Base-by-base conservation (phyloP, 2,797 vertebrate genomes). In the Vultur gryphus region DNA sequence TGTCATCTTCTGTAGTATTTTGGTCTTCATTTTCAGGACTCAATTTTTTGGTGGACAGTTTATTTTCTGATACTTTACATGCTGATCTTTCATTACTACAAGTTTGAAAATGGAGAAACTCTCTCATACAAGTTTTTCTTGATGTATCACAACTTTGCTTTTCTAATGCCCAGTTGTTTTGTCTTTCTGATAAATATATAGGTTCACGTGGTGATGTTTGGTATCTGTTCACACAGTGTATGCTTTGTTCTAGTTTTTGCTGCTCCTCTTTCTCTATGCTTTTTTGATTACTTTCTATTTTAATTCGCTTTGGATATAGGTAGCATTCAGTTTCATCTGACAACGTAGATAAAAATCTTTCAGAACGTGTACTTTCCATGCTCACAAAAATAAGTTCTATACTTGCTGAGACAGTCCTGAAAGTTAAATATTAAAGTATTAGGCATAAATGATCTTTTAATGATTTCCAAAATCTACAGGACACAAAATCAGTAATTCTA, bases 291-390 rank as follows among this genome's bases (percentile, higher is more conserved):
- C 23, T 83, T 77, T 96, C 96, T 90, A 37, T 75, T 89, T 94
- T 97, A 73, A 61, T 76, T 92, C 52, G 29, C 52, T 97, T 97
- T 72, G 89, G 81, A 76, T 39, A 41, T 11, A 78, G 26, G 46
- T 88, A 76, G n/a, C 1, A 55, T 78, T 90, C 96, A 26, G 8
- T 66, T 91, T 94, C 96, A 76, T 82, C 71, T 54, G 66, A 35
- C 0, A 20, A 61, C 35, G 57, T 5, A 25, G 54, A 19, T 29
- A 81, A 76, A 78, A 65, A 59, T 78, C 57, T 66, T 89, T 75
- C 41, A 23, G 59, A 84, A 90, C 20, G 28, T 59, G 37, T 46
- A n/a, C 48, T 59, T 87, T 95, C 69, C 97, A 97, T 97, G 44
- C 13, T 91, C 19, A 85, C 17, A 70, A 46, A 95, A 64, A 4